Base-by-base conservation (phyloP, 2,113 vertebrate genomes). In the Merops nubicus region DNA sequence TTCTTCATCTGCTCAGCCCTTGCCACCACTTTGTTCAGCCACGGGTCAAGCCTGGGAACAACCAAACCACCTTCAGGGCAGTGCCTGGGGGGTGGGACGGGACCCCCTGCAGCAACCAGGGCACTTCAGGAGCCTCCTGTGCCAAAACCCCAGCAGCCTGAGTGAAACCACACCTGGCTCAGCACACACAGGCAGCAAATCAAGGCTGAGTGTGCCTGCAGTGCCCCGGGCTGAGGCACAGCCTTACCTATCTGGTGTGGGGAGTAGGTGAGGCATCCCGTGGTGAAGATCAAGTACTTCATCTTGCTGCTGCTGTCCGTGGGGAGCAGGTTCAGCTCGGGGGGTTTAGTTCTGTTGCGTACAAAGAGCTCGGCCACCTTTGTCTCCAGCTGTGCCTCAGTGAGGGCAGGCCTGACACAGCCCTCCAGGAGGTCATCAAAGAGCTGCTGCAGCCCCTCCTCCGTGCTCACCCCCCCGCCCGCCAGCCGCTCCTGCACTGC, bases 201-300 rank as follows among this genome's bases (percentile, higher is more conserved):
- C n/a, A n/a, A n/a, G n/a, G n/a, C n/a, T n/a, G n/a, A n/a, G n/a
- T n/a, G n/a, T n/a, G n/a, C n/a, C n/a, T n/a, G n/a, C n/a, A n/a
- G n/a, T n/a, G 75, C 40, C 54, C 75, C 1, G 2, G 45, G 69
- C 68, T 63, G 84, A 81, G 70, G 6, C 56, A 45, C 68, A 78
- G 40, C 68, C 51, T 82, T 98, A 99, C 99, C 99, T 92, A 99
- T 99, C 98, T 99, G 99, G 97, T 99, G 99, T 0, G 99, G 99
- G 3, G 99, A 99, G 96, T 99, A 99, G 40, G 99, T 99, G 97
- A 99, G 99, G 98, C 99, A 99, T 92, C 99, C 99, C 0, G 99
- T 99, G 97, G 99, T 99, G 97, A 99, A 99, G 97, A 99, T 98
- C 84, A 99, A 98, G 86, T 99, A 99, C 3, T 99, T 99, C 93